These are phyloP conservation scores for Dromiciops gliroides DNA, from an alignment of 2,113 vertebrate species.

Conservation along the genomic window DNA sequence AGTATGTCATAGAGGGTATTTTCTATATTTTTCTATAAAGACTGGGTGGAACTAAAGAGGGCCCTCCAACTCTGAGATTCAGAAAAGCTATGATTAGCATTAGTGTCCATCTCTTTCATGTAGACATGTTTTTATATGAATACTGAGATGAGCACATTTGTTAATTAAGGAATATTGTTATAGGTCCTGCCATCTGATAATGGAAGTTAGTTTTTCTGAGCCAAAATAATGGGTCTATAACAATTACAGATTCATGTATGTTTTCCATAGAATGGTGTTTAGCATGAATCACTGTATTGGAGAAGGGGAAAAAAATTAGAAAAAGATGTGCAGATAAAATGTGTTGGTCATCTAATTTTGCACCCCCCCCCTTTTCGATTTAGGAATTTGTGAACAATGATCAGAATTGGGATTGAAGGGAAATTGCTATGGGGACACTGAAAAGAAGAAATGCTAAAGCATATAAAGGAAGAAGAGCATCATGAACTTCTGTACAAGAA, in stretches of 20 bases:
- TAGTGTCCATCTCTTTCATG: slow-evolving; percentile 28
- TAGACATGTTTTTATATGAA: slow-evolving; percentile 34
- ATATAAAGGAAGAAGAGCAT: slow-evolving; percentile 1
- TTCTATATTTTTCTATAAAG: too few species aligned
- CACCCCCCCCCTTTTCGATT: neutral
- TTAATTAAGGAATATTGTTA: slow-evolving; percentile 60
- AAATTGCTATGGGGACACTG: neutral
- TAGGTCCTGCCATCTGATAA: slow-evolving; percentile 62
- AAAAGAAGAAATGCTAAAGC: slow-evolving; percentile 17
- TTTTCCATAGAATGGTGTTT: slow-evolving; percentile 52
- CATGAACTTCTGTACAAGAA: slow-evolving; percentile 2
- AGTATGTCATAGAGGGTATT: neutral
- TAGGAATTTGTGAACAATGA: neutral
- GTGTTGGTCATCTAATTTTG: slow-evolving; percentile 12
- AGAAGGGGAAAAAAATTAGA: neutral
- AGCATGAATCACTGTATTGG: neutral
- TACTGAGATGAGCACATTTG: slow-evolving; percentile 17
- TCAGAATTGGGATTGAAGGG: neutral
- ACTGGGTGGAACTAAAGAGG: neutral
- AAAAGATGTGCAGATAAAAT: slow-evolving; percentile 13
- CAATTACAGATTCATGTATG: neutral
- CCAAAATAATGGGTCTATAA: slow-evolving; percentile 16
- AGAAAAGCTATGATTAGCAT: neutral
- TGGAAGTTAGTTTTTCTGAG: slow-evolving; percentile 53
- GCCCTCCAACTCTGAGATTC: neutral